Evolutionary conservation across 2,113 vertebrate species (phyloP), one percentile per base, ranked within the genome.

Genomic region (Cebidichthys violaceus): DNA sequence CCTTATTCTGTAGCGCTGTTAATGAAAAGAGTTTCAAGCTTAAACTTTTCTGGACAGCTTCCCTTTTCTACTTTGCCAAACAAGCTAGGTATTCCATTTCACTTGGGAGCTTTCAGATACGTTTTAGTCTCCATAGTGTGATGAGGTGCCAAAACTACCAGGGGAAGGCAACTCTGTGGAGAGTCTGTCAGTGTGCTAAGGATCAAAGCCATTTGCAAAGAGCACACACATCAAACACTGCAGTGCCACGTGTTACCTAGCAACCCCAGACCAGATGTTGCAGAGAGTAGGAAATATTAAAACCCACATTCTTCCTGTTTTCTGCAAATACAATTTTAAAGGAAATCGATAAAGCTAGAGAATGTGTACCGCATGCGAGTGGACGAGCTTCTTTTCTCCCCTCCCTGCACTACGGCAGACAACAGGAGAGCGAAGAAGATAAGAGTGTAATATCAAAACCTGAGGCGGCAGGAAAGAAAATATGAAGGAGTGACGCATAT

Each of bases 141-240:
- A 93, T 92, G 92, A 88, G 83, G 90, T 92, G 90, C 87, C 91
- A 93, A 89, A 92, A 81, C 80, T 91, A 93, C 91, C 85, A 82
- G 86, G 86, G 84, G 89, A 91, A 88, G 84, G 91, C 85, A 91
- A 88, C 88, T 89, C 86, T 83, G 86, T 79, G 78, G 81, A 92
- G 81, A 93, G 82, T 88, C 89, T 93, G 90, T 94, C 89, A 90
- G 88, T 67, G 88, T 86, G 90, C 80, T 64, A 52, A 87, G 91
- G 94, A 95, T 95, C 94, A 95, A 94, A 94, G 94, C 90, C 90
- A 90, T 93, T 94, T 93, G 82, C 90, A 92, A 93, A 94, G 89
- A 91, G 92, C 88, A 83, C 84, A 88, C 90, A 90, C 90, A 93
- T 93, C 93, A 94, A 89, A 93, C 88, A 81, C 83, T 27, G 83